Evolutionary conservation across 2,797 vertebrate genomes (phyloP).

Genomic region (Thunnus albacares): DNA sequence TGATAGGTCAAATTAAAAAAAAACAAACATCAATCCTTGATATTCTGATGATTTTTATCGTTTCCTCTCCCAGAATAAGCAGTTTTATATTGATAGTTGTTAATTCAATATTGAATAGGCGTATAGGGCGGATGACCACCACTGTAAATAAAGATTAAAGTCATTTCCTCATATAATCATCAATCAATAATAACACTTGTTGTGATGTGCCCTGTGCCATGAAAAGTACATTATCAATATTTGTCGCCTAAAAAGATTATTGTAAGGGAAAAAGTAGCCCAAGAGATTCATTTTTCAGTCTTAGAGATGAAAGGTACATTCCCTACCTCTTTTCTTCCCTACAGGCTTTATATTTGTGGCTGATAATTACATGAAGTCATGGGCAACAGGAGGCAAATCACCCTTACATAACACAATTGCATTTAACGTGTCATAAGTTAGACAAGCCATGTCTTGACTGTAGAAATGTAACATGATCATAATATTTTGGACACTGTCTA

Average conservation of each 20-base stretch:
- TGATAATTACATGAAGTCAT: conserved; percentile 61
- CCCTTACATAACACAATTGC: conserved; percentile 68
- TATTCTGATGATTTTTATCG: conserved; percentile 2
- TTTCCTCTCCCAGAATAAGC: neutral
- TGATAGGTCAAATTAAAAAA: conserved; percentile 39
- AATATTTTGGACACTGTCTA: neutral
- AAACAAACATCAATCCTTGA: neutral
- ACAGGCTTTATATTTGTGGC: conserved; percentile 59
- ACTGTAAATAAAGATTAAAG: neutral
- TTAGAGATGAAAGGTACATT: neutral
- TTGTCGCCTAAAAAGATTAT: neutral
- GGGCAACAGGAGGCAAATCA: conserved; percentile 62
- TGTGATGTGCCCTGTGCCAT: neutral
- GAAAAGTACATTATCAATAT: neutral
- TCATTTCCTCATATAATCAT: neutral
- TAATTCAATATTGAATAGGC: neutral
- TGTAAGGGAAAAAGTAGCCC: neutral
- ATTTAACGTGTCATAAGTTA: conserved; percentile 48
- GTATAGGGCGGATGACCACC: neutral
- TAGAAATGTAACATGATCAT: neutral
- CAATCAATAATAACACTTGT: neutral
- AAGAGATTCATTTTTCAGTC: conserved; percentile 11
- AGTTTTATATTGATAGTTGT: neutral
- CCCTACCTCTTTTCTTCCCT: conserved; percentile 19
- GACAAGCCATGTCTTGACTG: conserved; percentile 7